Conservation (phyloP, 2,888 invertebrate species). For the Scaeva pyrastri region DNA sequence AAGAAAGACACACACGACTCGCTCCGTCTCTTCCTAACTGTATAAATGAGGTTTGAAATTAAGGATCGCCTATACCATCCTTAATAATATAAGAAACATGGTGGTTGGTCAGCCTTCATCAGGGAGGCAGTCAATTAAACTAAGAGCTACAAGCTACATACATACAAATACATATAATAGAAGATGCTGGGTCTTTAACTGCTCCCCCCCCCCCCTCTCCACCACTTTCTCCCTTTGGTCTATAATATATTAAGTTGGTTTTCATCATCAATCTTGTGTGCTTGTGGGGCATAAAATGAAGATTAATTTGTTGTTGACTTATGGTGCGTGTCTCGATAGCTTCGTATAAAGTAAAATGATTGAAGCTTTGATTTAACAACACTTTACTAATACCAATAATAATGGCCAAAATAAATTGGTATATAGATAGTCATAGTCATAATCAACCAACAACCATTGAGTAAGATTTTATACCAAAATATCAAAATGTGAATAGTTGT, state of each 20-base stretch:
- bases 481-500: too few relatives aligned
- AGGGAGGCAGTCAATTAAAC: conserved; percentile 66
- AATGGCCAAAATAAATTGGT: background rate
- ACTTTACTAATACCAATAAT: conserved; percentile 36
- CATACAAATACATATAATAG: too few relatives aligned
- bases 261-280: conserved; percentile 34
- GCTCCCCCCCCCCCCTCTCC: too few relatives aligned
- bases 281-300: conserved; percentile 44
- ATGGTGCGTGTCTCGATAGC: conserved; percentile 4
- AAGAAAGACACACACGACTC: conserved; percentile 14
- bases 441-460: too few relatives aligned
- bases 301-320: conserved; percentile 58
- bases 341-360: conserved; percentile 3
- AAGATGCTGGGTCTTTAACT: conserved; percentile 2
- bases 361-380: conserved; percentile 45
- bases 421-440: background rate
- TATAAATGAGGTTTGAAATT: conserved; percentile 25
- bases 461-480: too few relatives aligned
- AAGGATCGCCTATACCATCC: background rate
- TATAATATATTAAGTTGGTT: conserved; percentile 47
- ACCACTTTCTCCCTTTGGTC: background rate
- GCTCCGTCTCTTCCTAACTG: too few relatives aligned
- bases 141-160: conserved; percentile 10
- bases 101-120: too few relatives aligned
- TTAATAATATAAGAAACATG: background rate